Evolutionary conservation across 2,797 vertebrate genomes (phyloP).

Genomic region (Antennarius maculatus): DNA sequence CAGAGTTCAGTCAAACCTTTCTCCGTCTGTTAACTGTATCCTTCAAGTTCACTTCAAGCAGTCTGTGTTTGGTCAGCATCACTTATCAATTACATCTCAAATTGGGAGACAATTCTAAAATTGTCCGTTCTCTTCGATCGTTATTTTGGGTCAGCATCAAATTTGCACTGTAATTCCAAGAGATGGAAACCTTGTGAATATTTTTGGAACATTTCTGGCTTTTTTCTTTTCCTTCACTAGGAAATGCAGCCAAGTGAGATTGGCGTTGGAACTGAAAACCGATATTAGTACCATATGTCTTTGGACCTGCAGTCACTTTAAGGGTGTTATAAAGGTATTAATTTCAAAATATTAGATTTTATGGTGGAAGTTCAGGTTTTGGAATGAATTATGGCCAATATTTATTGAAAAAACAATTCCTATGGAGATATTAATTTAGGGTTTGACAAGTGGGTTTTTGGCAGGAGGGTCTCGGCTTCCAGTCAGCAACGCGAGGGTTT

Average conservation of each 20-base stretch:
- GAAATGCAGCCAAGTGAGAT: constrained; percentile 46
- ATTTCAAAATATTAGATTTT: constrained; percentile 35
- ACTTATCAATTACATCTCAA: neutral
- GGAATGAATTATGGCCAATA: constrained; percentile 20
- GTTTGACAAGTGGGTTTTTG: constrained; percentile 24
- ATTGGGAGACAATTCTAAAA: constrained; percentile 23
- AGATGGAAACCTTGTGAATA: constrained; percentile 49
- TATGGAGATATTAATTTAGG: constrained; percentile 13
- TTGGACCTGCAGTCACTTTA: constrained; percentile 24
- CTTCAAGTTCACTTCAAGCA: neutral
- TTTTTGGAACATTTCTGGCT: constrained; percentile 35
- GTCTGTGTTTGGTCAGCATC: neutral
- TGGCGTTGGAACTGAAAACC: constrained; percentile 37
- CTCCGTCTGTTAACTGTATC: neutral
- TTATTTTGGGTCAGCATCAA: constrained; percentile 12
- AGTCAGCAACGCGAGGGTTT: constrained; percentile 2
- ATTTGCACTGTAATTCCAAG: constrained; percentile 16
- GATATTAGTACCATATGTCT: constrained; percentile 47
- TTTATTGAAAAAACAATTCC: constrained; percentile 33
- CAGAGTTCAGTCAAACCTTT: neutral
- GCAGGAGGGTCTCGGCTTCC: constrained; percentile 14
- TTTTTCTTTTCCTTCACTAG: constrained; percentile 1
- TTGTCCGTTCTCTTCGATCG: constrained; percentile 8
- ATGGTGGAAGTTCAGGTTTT: constrained; percentile 20
- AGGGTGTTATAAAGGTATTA: constrained; percentile 42